Percentiles rank a stretch among this genome's conserved stretches.
Conservation (phyloP, 2,797 vertebrate species). For the Trichosurus vulpecula region DNA sequence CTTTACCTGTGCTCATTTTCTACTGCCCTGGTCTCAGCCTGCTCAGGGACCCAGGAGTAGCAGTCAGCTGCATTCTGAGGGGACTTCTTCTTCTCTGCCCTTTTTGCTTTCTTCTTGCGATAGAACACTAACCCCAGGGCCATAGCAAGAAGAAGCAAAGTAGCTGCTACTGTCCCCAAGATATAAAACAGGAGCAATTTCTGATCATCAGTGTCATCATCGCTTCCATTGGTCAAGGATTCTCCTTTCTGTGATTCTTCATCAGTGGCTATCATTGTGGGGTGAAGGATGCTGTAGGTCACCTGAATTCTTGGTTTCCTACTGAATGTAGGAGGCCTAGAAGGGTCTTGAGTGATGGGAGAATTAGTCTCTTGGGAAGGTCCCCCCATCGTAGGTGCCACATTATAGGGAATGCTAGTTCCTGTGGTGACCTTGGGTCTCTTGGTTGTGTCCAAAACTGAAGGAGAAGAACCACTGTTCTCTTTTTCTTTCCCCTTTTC, state of each 20-base stretch:
- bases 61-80: conserved; percentile 75
- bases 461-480: accelerated
- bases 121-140: conserved; percentile 80
- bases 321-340: not conserved
- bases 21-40: conserved; percentile 60
- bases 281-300: not conserved
- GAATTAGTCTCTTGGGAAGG: accelerated
- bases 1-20: conserved; percentile 82
- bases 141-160: conserved; percentile 77
- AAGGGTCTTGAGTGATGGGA: not conserved
- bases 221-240: not conserved
- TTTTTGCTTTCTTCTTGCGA: conserved; percentile 71
- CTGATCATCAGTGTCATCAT: conserved; percentile 60
- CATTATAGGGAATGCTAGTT: not conserved
- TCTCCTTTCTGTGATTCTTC: not conserved
- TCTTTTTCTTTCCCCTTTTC: not conserved
- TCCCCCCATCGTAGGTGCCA: not conserved
- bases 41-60: conserved; percentile 83
- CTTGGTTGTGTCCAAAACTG: not conserved
- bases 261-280: not conserved
- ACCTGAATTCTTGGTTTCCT: not conserved
- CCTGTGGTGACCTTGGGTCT: accelerated
- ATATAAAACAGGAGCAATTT: conserved; percentile 83
- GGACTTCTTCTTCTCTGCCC: conserved; percentile 65
- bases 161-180: conserved; percentile 79